Percentiles rank a stretch among this genome's conserved stretches.
phyloP scores from a whole-genome alignment of 2,888 invertebrate genomes.

The Dicroscelio sp. region DNA sequence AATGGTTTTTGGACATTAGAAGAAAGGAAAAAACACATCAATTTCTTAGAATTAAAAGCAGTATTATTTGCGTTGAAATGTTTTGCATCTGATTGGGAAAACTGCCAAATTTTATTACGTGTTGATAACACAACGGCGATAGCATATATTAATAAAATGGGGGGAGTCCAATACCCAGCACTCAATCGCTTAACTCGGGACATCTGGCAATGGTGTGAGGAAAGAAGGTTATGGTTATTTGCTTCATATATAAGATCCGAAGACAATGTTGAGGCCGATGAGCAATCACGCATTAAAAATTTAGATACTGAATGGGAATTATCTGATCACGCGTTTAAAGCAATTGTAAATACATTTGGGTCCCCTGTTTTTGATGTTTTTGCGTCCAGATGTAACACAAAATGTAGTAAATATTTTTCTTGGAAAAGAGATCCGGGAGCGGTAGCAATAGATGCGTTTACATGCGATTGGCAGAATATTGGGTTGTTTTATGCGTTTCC shows the following conservation, averaged over 20 bases:
- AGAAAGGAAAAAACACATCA: background rate
- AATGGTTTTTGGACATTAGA: slow-evolving; percentile 7
- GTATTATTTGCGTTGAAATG: background rate
- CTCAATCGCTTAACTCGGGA: background rate
- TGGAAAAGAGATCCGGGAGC: background rate
- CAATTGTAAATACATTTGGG: background rate
- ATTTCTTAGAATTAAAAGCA: background rate
- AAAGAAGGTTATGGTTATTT: background rate
- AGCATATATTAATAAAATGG: slow-evolving; percentile 19
- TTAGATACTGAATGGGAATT: slow-evolving; percentile 5
- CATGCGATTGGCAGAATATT: background rate
- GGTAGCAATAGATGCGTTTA: background rate
- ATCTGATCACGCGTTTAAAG: background rate
- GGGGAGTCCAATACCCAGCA: background rate
- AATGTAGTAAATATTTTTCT: background rate
- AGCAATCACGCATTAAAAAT: background rate
- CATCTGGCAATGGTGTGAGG: background rate
- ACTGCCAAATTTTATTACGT: background rate
- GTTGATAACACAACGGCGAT: slow-evolving; percentile 14
- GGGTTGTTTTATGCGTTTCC: background rate
- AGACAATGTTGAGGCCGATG: background rate
- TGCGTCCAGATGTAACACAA: background rate
- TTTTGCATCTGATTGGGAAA: background rate
- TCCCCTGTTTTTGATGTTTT: background rate
- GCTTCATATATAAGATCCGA: background rate